phyloP scores from a whole-genome alignment of 2,113 vertebrate species.

The Dasyprocta punctata region DNA sequence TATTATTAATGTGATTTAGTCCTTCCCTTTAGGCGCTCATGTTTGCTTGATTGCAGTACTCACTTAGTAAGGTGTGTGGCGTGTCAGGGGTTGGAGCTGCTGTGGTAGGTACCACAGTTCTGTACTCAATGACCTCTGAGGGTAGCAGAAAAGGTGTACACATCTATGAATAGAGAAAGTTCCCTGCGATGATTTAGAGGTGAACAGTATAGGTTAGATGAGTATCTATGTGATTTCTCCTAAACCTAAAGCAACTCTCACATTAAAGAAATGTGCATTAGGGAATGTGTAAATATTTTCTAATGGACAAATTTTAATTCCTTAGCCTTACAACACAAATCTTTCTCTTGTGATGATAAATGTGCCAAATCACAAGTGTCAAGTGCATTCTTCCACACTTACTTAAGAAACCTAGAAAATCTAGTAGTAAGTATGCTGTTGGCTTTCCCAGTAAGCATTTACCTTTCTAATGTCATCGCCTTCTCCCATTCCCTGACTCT shows the following conservation, averaged over 20 bases:
- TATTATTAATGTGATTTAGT: not conserved
- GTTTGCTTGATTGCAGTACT: not conserved
- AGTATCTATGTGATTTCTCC: not conserved
- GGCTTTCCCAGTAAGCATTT: not conserved
- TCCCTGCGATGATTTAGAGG: not conserved
- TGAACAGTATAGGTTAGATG: no score
- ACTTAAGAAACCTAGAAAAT: not conserved
- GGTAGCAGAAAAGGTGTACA: not conserved
- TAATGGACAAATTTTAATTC: not conserved
- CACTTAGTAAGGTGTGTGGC: not conserved
- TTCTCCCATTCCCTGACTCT: fast-evolving
- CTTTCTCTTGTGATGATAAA: not conserved
- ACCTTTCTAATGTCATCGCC: not conserved
- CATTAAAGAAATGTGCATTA: not conserved
- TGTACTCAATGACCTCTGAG: not conserved
- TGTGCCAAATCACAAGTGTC: not conserved
- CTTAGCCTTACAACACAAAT: not conserved
- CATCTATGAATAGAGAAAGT: no score
- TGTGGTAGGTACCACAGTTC: fast-evolving
- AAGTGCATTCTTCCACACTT: not conserved
- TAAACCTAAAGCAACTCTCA: not conserved
- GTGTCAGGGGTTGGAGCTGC: not conserved
- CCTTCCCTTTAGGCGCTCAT: not conserved
- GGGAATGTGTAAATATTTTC: not conserved
- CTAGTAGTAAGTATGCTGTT: not conserved